Percentiles rank a stretch among this genome's conserved stretches.
These are phyloP conservation scores for Babylonia areolata DNA, from an alignment of 1,140 invertebrate genomes.

Conservation along the genomic window DNA sequence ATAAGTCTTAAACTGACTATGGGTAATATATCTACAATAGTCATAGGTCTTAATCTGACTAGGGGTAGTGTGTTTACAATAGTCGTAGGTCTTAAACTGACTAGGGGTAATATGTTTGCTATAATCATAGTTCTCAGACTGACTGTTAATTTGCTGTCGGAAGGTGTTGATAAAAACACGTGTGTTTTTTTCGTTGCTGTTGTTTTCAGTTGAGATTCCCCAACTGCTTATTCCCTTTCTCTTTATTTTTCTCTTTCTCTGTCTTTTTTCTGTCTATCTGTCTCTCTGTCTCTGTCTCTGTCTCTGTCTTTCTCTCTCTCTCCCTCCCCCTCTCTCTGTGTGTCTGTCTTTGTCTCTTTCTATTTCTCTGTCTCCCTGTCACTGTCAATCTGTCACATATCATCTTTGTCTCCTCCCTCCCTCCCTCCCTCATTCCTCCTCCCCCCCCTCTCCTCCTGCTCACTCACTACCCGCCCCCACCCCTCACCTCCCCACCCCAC, in stretches of 20 bases:
- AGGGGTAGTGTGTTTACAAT: no score
- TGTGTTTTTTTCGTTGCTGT: neutral
- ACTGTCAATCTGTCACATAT: neutral
- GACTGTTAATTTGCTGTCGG: neutral
- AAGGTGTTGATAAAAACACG: no score
- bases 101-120: no score
- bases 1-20: no score
- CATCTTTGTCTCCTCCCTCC: neutral
- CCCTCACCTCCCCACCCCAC: neutral
- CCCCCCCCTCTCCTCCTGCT: neutral
- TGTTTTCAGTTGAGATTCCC: no score
- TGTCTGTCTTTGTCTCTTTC: neutral
- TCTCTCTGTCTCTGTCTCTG: neutral
- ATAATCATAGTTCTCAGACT: no score
- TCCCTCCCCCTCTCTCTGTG: neutral
- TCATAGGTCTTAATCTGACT: no score
- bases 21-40: no score
- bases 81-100: no score
- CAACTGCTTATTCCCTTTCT: no score
- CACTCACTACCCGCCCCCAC: neutral
- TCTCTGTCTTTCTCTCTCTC: slow-evolving; percentile 2
- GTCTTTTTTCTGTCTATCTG: neutral
- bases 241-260: neutral
- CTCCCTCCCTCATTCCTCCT: neutral
- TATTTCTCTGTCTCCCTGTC: neutral